Base-by-base conservation (phyloP, 2,888 invertebrate genomes). In the Acrobasis suavella region DNA sequence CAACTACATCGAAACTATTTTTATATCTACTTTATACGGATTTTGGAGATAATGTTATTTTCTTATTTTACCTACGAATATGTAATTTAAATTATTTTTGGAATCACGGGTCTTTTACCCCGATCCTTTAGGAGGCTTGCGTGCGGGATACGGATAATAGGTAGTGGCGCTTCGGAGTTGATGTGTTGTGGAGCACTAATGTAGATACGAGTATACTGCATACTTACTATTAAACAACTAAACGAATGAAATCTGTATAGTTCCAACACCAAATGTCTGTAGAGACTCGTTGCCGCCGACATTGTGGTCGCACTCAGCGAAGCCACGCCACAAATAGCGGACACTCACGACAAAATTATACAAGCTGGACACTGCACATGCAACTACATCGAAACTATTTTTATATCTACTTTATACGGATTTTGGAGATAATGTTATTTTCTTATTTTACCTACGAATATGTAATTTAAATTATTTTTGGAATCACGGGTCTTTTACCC, bases 321-420 rank as follows among this genome's bases (percentile, higher is more conserved):
- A n/a, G 22, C 15, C 15, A 9, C 56, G 56, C 56, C 56, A 14
- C 56, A 56, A 56, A 56, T 56, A 56, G 56, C 56, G 8, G 55
- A 17, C 39, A 42, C 39, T 22, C 42, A 56, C 42, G 12, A 46
- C 56, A 46, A 56, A 56, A 56, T 56, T 56, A 42, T 56, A 22
- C 46, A 17, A 42, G 38, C 42, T 10, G 22, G 56, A 42, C 42
- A 22, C 16, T 42, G 12, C 39, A 14, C 14, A 39, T 16, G 42
- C 56, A 56, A 56, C 22, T 56, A 39, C 16, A 46, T 17, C 6
- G 39, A 39, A 6, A 10, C 8, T 56, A 56, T 56, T 56, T 55
- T 56, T 42, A 39, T 42, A 14, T 22, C 42, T 10, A 42, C 9
- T 14, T 14, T 14, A 17, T 14, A 46, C 14, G 3, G 46, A 14